Percentiles rank a stretch among this genome's conserved stretches.
Conservation (phyloP, 1,140 invertebrate species). For the Brachionus rotundiformis region DNA sequence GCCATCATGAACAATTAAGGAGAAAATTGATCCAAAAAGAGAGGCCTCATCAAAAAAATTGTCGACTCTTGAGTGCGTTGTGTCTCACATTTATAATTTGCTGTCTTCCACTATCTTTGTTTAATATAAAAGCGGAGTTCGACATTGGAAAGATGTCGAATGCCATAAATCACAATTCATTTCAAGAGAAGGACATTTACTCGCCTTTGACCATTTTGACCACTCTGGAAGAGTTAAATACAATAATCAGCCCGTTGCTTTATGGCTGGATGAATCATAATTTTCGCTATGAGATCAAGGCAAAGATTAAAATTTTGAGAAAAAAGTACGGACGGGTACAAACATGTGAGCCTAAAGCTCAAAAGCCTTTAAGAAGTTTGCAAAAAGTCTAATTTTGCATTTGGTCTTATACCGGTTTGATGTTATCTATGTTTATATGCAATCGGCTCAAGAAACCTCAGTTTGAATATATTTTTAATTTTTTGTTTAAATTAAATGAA, state of each 20-base stretch:
- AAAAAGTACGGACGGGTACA: conserved; percentile 39
- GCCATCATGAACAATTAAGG: conserved; percentile 41
- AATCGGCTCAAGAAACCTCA: conserved; percentile 8
- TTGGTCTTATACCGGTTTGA: not conserved
- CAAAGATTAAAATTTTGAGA: conserved; percentile 28
- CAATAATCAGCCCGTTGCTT: conserved; percentile 54
- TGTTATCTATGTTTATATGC: not conserved
- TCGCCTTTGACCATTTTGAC: conserved; percentile 49
- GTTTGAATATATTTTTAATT: not conserved
- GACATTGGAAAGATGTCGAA: conserved; percentile 64
- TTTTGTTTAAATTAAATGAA: not conserved
- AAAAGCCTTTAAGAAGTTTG: not conserved
- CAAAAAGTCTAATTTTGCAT: not conserved
- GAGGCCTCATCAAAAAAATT: conserved; percentile 54
- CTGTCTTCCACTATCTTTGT: conserved; percentile 63
- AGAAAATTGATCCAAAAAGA: conserved; percentile 48
- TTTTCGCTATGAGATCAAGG: conserved; percentile 53
- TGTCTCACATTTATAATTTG: conserved; percentile 59
- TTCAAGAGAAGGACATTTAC: conserved; percentile 42
- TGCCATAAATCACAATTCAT: conserved; percentile 64
- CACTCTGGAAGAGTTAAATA: conserved; percentile 25
- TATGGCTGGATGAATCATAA: conserved; percentile 56
- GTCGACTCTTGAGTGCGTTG: conserved; percentile 56
- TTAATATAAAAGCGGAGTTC: conserved; percentile 64
- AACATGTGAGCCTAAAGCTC: not conserved